Conservation (phyloP, 2,113 vertebrate species). For the Salvelinus fontinalis region DNA sequence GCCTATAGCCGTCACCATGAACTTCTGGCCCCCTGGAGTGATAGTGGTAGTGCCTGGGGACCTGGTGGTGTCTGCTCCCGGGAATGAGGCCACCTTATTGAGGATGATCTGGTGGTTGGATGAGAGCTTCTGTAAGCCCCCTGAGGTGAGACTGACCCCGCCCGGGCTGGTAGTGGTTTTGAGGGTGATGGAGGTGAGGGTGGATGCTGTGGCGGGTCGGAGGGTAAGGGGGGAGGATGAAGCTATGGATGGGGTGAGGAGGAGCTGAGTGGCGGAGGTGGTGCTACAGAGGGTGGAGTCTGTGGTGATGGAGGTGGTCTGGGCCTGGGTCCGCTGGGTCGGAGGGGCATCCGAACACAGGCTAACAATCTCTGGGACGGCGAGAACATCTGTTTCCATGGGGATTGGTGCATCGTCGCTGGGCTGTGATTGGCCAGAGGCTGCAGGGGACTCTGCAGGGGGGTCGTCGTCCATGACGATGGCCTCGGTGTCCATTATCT, state of each 20-base stretch:
- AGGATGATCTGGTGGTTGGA: conserved; percentile 93
- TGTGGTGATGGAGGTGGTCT: conserved; percentile 67
- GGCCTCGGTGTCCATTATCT: conserved; percentile 95
- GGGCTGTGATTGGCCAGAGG: conserved; percentile 51
- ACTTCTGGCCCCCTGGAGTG: conserved; percentile 92
- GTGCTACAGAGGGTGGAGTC: conserved; percentile 66
- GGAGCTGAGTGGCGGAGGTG: conserved; percentile 67
- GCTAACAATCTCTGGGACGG: conserved; percentile 80
- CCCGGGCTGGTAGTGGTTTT: conserved; percentile 61
- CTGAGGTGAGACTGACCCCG: conserved; percentile 45
- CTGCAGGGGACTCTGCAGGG: conserved; percentile 78
- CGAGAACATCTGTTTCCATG: conserved; percentile 80
- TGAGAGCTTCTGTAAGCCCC: conserved; percentile 84
- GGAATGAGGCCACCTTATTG: conserved; percentile 85
- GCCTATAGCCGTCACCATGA: conserved; percentile 89
- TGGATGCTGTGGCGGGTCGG: conserved; percentile 74
- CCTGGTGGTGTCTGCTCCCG: conserved; percentile 80
- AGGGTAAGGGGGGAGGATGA: conserved; percentile 49
- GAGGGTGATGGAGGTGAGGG: conserved; percentile 34
- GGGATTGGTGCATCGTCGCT: conserved; percentile 63
- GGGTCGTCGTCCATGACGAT: conserved; percentile 87
- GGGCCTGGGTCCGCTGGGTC: conserved; percentile 68
- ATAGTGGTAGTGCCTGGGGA: conserved; percentile 73
- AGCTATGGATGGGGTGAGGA: conserved; percentile 58
- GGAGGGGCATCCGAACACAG: conserved; percentile 70